Conservation (phyloP, 1,140 invertebrate species). For the Condylostylus longicornis region DNA sequence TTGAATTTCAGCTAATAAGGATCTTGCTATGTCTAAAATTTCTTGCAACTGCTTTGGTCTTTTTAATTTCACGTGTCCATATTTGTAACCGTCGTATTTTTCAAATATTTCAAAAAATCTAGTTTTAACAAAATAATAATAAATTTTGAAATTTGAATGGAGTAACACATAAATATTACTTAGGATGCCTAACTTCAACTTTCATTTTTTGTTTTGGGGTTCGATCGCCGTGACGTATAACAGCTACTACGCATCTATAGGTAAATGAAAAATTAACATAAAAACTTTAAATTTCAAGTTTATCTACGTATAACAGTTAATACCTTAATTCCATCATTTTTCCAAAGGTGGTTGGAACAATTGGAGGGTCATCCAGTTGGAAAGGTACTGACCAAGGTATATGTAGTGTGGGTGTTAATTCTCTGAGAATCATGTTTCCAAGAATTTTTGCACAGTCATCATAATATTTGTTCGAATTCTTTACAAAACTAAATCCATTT, state of each 20-base stretch:
- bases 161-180: constrained; percentile 41
- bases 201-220: constrained; percentile 99
- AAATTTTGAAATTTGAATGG: not conserved
- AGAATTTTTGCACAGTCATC: constrained; percentile 98
- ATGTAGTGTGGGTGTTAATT: constrained; percentile 84
- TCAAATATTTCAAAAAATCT: constrained; percentile 98
- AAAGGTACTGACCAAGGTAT: constrained; percentile 95
- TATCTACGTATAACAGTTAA: too few species aligned
- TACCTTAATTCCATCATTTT: constrained; percentile 99
- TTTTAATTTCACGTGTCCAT: constrained; percentile 94
- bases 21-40: constrained; percentile 87
- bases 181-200: constrained; percentile 96
- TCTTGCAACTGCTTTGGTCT: constrained; percentile 95
- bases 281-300: too few species aligned
- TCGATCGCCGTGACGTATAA: constrained; percentile 94
- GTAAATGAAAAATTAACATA: too few species aligned
- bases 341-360: constrained; percentile 96
- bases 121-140: constrained; percentile 11
- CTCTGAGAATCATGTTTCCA: constrained; percentile 79
- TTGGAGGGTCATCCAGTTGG: constrained; percentile 94
- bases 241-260: constrained; percentile 95
- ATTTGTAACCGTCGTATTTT: constrained; percentile 90
- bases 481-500: constrained; percentile 99
- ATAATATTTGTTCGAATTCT: constrained; percentile 99
- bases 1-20: constrained; percentile 74